Evolutionary conservation across 2,888 invertebrate species (phyloP).

Genomic region (Idaea dimidiata): DNA sequence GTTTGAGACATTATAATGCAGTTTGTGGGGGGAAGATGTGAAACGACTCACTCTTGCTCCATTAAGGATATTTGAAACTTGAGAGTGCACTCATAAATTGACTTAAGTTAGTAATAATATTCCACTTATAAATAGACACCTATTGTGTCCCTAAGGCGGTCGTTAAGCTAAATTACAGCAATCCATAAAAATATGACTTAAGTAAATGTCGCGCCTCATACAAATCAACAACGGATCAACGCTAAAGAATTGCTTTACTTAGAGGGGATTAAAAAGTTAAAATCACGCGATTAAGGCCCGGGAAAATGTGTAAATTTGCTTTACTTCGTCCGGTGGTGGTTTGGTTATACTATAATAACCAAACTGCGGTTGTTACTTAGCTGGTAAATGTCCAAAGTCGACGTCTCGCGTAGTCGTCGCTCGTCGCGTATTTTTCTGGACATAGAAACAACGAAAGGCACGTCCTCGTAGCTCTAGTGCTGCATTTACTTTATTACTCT

Average conservation of each 20-base stretch:
- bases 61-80: constrained; percentile 80
- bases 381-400: constrained; percentile 9
- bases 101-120: constrained; percentile 73
- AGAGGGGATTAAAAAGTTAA: background rate
- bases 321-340: too few species aligned
- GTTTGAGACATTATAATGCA: constrained; percentile 78
- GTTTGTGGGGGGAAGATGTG: constrained; percentile 79
- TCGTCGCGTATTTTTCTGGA: constrained; percentile 34
- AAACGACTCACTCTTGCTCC: constrained; percentile 77
- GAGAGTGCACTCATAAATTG: constrained; percentile 79
- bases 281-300: background rate
- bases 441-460: constrained; percentile 50
- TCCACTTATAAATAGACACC: constrained; percentile 56
- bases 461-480: constrained; percentile 61
- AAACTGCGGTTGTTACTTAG: constrained; percentile 1
- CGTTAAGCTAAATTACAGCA: constrained; percentile 8
- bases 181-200: background rate
- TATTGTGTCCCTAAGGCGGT: constrained; percentile 51
- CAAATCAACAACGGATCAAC: too few species aligned
- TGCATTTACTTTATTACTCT: constrained; percentile 80
- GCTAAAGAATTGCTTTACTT: too few species aligned
- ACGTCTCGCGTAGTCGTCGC: constrained; percentile 1
- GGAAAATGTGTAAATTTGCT: background rate
- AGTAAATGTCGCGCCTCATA: background rate
- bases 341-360: background rate